A percentile compares a stretch with the other conserved stretches of the same genome.
Evolutionary conservation across 2,113 vertebrate genomes (phyloP).

Genomic region (Athene cunicularia): DNA sequence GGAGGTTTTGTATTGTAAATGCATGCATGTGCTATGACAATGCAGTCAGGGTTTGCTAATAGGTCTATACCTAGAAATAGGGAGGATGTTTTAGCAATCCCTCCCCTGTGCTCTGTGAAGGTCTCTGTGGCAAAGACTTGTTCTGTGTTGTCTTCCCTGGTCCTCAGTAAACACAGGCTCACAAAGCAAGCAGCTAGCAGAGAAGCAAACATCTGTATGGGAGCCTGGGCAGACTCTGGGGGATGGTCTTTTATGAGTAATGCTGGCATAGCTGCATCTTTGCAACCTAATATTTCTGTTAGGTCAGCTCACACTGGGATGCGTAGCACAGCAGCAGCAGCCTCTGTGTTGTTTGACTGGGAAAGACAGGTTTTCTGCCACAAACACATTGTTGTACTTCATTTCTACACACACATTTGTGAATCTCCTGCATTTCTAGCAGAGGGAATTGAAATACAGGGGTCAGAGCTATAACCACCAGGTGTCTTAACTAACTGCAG

Average conservation of each 20-base stretch:
- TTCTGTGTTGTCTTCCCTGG: background rate
- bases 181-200: background rate
- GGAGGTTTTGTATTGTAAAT: background rate
- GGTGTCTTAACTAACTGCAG: background rate
- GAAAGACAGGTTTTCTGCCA: background rate
- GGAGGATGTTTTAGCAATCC: background rate
- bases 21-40: background rate
- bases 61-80: background rate
- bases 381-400: rapidly evolving
- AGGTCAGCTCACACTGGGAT: background rate
- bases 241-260: rapidly evolving
- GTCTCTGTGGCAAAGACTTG: background rate
- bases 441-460: background rate
- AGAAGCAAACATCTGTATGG: background rate
- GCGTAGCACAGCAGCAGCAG: background rate
- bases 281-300: background rate
- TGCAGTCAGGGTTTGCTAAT: background rate
- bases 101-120: background rate
- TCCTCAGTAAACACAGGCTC: background rate
- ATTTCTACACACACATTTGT: background rate
- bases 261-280: background rate
- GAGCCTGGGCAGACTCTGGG: background rate
- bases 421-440: background rate
- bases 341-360: rapidly evolving
- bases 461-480: background rate